phyloP scores from a whole-genome alignment of 2,797 vertebrate genomes.

The Threskiornis aethiopicus region DNA sequence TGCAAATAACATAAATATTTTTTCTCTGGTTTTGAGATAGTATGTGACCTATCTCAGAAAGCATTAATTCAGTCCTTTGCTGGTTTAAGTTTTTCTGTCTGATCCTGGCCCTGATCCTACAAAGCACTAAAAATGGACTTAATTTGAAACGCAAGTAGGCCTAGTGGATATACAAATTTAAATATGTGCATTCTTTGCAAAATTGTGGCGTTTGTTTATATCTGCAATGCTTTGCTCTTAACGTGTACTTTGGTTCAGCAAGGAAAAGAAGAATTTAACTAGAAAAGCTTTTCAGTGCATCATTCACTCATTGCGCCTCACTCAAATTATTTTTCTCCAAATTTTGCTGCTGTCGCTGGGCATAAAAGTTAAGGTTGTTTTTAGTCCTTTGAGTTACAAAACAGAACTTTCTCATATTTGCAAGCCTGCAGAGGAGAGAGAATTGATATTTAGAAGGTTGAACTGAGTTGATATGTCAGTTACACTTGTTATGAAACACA shows the following conservation, averaged over 20 bases:
- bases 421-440: background rate
- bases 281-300: background rate
- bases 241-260: background rate
- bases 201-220: background rate
- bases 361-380: background rate
- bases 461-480: background rate
- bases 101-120: background rate
- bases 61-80: background rate
- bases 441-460: background rate
- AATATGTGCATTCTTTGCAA: background rate
- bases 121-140: background rate
- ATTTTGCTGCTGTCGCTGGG: background rate
- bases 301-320: accelerated
- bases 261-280: background rate
- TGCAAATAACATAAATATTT: background rate
- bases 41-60: background rate
- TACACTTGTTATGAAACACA: background rate
- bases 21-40: background rate
- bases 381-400: background rate
- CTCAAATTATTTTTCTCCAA: background rate
- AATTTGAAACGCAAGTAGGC: background rate
- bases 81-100: background rate
- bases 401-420: background rate
- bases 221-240: background rate
- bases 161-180: background rate